Percentiles rank a stretch among this genome's conserved stretches.
Evolutionary conservation across 1,140 invertebrate species (phyloP).

Genomic region (Drosophila funebris): DNA sequence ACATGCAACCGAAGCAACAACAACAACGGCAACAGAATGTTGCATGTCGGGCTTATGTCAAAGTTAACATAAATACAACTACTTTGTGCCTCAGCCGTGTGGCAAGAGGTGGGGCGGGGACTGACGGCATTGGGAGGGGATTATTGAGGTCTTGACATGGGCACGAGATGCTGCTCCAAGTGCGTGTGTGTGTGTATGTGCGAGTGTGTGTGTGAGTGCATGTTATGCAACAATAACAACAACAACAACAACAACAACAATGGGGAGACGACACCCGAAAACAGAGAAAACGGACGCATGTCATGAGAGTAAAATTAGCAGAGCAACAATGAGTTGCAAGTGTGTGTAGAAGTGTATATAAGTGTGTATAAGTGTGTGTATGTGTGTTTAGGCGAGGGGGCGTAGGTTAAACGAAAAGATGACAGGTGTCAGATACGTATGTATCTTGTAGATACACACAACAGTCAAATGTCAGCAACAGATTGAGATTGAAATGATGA

Average conservation of each 20-base stretch:
- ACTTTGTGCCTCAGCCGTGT: conserved; percentile 58
- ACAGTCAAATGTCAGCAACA: conserved; percentile 35
- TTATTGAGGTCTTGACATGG: conserved; percentile 43
- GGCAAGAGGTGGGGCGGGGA: conserved; percentile 9
- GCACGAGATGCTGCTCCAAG: conserved; percentile 45
- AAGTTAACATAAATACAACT: conserved; percentile 80
- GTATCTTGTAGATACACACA: conserved; percentile 34
- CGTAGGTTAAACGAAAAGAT: conserved; percentile 73
- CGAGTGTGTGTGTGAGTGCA: conserved; percentile 31
- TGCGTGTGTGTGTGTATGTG: conserved; percentile 7
- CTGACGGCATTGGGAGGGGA: conserved; percentile 26
- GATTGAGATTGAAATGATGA: conserved; percentile 26
- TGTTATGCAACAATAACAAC: conserved; percentile 44
- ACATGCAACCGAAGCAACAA: conserved; percentile 57
- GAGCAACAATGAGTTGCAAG: not conserved
- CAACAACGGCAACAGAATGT: conserved; percentile 49
- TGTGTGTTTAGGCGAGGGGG: not conserved
- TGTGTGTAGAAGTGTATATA: not conserved
- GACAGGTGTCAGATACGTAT: conserved; percentile 74
- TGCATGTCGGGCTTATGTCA: conserved; percentile 79
- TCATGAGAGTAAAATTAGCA: conserved; percentile 63
- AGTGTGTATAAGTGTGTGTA: not conserved
- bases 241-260: conserved; percentile 23
- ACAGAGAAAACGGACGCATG: conserved; percentile 35
- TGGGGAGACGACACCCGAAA: conserved; percentile 5